Base-by-base conservation (phyloP, 2,113 vertebrate genomes). In the Montifringilla adamsi region DNA sequence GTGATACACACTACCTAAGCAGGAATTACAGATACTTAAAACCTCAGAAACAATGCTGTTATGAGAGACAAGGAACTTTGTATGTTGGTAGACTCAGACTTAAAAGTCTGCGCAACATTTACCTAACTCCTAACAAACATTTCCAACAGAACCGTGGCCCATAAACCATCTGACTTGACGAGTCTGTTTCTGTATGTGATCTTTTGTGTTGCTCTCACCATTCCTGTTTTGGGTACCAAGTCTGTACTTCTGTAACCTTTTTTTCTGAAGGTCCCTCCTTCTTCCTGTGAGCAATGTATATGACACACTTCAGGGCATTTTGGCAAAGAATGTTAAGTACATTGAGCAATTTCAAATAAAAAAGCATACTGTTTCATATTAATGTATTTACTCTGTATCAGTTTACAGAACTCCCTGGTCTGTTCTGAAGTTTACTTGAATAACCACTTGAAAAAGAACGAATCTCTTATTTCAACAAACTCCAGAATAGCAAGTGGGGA, bases 391-490 rank as follows among this genome's bases (percentile, higher is more conserved):
- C 31, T 87, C 33, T 56, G 16, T 75, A 56, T 12, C 46, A 72
- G 64, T 94, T 96, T 94, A 76, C 53, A 62, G 55, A 92, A 63
- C 69, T 96, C 23, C 62, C 73, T 90, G 24, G 43, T 59, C 39
- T 70, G 31, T 56, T 95, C 46, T 75, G 79, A 93, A 89, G 92
- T 81, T 97, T 89, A 89, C 66, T 77, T 94, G 91, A 95, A 94
- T 92, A 83, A 95, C 89, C 83, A 94, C 49, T 94, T 96, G 91
- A 94, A 95, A 94, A 97, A 95, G 55, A 96, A 95, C 70, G 90
- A 75, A 94, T 69, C 75, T 90, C 35, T 87, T 90, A 72, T 8
- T 27, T 89, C 87, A 96, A 69, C 19, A 91, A 96, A 89, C 53
- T 92, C 78, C 84, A 90, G 84, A 96, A 95, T 85, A 94, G 23